These are phyloP conservation scores for Gadus chalcogrammus DNA, from an alignment of 2,113 vertebrate species.

Conservation along the genomic window DNA sequence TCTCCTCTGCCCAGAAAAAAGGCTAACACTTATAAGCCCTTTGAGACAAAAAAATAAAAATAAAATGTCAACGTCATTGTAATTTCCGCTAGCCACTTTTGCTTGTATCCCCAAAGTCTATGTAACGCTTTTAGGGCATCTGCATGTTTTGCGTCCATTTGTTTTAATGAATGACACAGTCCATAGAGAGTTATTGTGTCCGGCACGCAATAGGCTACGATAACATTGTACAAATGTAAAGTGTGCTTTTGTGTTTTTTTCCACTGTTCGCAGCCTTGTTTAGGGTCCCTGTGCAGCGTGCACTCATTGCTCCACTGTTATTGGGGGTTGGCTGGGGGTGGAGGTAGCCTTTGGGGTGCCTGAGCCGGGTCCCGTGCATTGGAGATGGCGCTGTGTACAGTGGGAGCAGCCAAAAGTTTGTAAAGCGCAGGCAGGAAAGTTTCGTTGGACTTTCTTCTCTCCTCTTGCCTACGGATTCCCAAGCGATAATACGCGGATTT, in stretches of 20 bases:
- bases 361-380: slow-evolving; percentile 53
- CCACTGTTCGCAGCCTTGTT: background rate
- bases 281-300: slow-evolving; percentile 6
- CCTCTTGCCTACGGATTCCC: slow-evolving; percentile 33
- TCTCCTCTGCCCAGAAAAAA: too few species aligned
- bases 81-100: too few species aligned
- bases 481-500: slow-evolving; percentile 39
- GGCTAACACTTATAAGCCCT: too few species aligned
- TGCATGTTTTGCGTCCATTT: too few species aligned
- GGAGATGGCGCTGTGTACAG: slow-evolving; percentile 77
- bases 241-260: background rate
- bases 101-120: too few species aligned
- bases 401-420: slow-evolving; percentile 76
- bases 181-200: too few species aligned
- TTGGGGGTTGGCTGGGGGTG: slow-evolving; percentile 35
- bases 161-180: too few species aligned
- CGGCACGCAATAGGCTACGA: too few species aligned
- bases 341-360: slow-evolving; percentile 61
- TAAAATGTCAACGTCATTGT: too few species aligned
- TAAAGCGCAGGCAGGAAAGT: slow-evolving; percentile 59
- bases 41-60: too few species aligned
- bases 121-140: too few species aligned
- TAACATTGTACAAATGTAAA: too few species aligned
- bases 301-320: slow-evolving; percentile 30
- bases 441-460: slow-evolving; percentile 23